Percentiles rank a stretch among this genome's conserved stretches.
Evolutionary conservation across 1,140 invertebrate genomes (phyloP).

Genomic region (Olivierus martensii): DNA sequence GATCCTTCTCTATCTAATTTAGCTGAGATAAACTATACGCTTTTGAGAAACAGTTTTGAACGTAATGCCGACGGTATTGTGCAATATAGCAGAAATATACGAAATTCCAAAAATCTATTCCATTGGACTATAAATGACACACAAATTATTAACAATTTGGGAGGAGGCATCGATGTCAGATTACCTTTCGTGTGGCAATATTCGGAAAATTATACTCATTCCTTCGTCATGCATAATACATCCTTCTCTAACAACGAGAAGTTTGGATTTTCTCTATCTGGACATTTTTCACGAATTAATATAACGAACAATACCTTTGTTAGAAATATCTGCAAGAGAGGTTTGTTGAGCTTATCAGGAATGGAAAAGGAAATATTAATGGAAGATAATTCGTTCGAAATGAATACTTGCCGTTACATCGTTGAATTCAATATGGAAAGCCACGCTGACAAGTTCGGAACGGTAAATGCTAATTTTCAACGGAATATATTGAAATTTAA

Average conservation of each 20-base stretch:
- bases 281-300: slow-evolving; percentile 66
- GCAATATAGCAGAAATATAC: slow-evolving; percentile 76
- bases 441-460: slow-evolving; percentile 76
- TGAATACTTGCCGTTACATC: slow-evolving; percentile 72
- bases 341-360: slow-evolving; percentile 71
- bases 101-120: slow-evolving; percentile 74
- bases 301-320: slow-evolving; percentile 72
- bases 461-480: slow-evolving; percentile 18
- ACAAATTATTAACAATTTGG: slow-evolving; percentile 58
- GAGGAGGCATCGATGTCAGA: slow-evolving; percentile 66
- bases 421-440: slow-evolving; percentile 79
- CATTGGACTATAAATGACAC: slow-evolving; percentile 83
- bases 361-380: slow-evolving; percentile 91
- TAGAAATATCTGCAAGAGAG: slow-evolving; percentile 65
- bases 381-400: slow-evolving; percentile 54
- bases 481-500: slow-evolving; percentile 20
- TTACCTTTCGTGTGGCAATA: slow-evolving; percentile 91
- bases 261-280: slow-evolving; percentile 70
- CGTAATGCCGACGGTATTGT: slow-evolving; percentile 67
- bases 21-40: slow-evolving; percentile 52
- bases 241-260: slow-evolving; percentile 70
- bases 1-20: slow-evolving; percentile 33
- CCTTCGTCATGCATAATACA: slow-evolving; percentile 69
- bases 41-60: slow-evolving; percentile 61
- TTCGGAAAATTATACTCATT: slow-evolving; percentile 85